phyloP scores from a whole-genome alignment of 2,888 invertebrate species.

The Pollenia amentaria region DNA sequence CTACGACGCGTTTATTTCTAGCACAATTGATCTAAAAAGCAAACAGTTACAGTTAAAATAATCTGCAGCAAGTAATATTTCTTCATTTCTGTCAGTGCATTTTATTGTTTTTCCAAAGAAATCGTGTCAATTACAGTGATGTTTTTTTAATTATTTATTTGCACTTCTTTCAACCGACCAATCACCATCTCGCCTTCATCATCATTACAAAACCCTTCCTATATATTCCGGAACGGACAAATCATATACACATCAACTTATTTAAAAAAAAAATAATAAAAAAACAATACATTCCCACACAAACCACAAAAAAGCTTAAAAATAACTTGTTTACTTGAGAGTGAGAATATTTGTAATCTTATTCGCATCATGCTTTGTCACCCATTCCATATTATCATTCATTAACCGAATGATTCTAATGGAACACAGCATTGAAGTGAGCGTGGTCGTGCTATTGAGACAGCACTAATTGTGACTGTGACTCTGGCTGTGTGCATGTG shows the following conservation, averaged over 20 bases:
- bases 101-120: slow-evolving; percentile 48
- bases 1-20: too few species aligned
- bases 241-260: slow-evolving; percentile 59
- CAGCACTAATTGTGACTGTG: not conserved
- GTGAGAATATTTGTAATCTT: slow-evolving; percentile 69
- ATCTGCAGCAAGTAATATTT: too few species aligned
- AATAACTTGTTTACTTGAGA: slow-evolving; percentile 22
- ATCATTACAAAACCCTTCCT: slow-evolving; percentile 58
- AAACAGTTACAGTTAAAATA: too few species aligned
- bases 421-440: slow-evolving; percentile 41
- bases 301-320: slow-evolving; percentile 30
- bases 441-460: slow-evolving; percentile 39
- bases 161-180: slow-evolving; percentile 50
- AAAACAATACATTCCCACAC: slow-evolving; percentile 53
- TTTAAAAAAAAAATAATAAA: slow-evolving; percentile 20
- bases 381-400: slow-evolving; percentile 84
- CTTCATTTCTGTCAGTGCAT: slow-evolving; percentile 37
- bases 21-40: too few species aligned
- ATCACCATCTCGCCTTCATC: slow-evolving; percentile 32
- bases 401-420: slow-evolving; percentile 78
- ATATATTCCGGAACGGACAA: slow-evolving; percentile 68
- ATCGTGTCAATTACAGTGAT: slow-evolving; percentile 60
- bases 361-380: slow-evolving; percentile 78
- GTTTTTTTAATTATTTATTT: slow-evolving; percentile 5
- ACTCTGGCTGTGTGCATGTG: slow-evolving; percentile 30